A percentile compares a stretch with the other conserved stretches of the same genome.
Conservation (phyloP, 2,888 invertebrate species). For the Augiades crinisus region DNA sequence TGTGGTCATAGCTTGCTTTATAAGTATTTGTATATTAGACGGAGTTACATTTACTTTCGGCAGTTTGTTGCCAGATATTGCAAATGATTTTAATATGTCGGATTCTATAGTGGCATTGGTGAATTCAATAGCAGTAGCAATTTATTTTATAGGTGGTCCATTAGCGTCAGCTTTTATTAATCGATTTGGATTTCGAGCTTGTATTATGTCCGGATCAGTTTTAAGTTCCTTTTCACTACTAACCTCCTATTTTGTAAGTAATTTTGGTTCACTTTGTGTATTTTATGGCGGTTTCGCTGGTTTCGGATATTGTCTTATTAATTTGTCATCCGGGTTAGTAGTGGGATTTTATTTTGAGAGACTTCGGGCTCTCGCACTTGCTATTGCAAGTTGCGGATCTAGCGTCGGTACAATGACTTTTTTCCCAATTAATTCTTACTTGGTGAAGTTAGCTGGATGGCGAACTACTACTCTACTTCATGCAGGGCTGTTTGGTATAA, state of each 20-base stretch:
- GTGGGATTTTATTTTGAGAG: constrained; percentile 74
- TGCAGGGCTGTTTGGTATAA: constrained; percentile 55
- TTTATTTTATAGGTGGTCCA: constrained; percentile 62
- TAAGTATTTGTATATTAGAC: constrained; percentile 54
- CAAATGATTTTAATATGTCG: constrained; percentile 47
- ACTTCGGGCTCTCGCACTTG: constrained; percentile 57
- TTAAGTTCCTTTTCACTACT: constrained; percentile 53
- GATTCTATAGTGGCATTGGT: constrained; percentile 54
- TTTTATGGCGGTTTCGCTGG: constrained; percentile 62
- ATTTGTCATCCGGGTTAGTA: constrained; percentile 56
- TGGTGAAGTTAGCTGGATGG: constrained; percentile 61
- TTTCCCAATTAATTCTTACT: constrained; percentile 55
- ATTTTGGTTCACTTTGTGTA: constrained; percentile 46
- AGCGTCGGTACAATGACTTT: constrained; percentile 63
- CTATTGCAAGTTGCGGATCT: constrained; percentile 59
- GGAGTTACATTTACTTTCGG: constrained; percentile 66
- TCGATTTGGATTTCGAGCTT: constrained; percentile 67
- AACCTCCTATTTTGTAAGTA: constrained; percentile 54
- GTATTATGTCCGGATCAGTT: constrained; percentile 62
- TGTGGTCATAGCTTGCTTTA: constrained; percentile 57
- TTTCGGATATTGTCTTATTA: constrained; percentile 59
- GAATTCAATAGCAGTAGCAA: constrained; percentile 61
- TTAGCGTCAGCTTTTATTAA: constrained; percentile 67
- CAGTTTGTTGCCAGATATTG: constrained; percentile 54
- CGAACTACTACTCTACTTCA: constrained; percentile 58